A percentile compares a stretch with the other conserved stretches of the same genome.
Conservation (phyloP, 2,113 vertebrate species). For the Seriola dumerili region DNA sequence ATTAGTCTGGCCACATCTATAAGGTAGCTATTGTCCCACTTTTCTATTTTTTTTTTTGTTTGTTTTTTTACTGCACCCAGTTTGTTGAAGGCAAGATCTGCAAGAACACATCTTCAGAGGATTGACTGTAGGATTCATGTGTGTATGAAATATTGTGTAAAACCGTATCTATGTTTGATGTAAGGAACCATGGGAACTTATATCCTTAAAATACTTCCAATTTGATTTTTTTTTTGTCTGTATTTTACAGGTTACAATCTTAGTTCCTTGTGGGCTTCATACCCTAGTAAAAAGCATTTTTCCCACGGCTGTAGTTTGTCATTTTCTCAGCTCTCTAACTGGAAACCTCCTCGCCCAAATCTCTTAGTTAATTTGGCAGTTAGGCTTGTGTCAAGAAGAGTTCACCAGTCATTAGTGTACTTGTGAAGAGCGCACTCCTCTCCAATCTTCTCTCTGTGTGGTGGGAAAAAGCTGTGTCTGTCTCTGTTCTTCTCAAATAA, state of each 20-base stretch:
- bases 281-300: background rate
- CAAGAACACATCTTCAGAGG: background rate
- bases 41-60: background rate
- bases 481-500: slow-evolving; percentile 63
- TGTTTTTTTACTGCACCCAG: background rate
- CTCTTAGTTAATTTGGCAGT: slow-evolving; percentile 51
- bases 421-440: slow-evolving; percentile 47
- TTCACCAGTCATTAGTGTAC: slow-evolving; percentile 64
- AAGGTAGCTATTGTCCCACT: slow-evolving; percentile 11
- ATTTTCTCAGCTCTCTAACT: slow-evolving; percentile 34
- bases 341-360: slow-evolving; percentile 48
- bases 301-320: slow-evolving; percentile 42
- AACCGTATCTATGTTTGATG: no score
- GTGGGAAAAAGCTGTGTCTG: slow-evolving; percentile 29
- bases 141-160: no score
- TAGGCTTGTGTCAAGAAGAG: slow-evolving; percentile 34
- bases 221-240: background rate
- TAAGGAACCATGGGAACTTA: background rate
- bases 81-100: background rate
- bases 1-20: slow-evolving; percentile 30
- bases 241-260: slow-evolving; percentile 13
- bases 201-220: background rate
- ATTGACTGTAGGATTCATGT: no score
- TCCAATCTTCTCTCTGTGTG: slow-evolving; percentile 41
- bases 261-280: background rate